These are phyloP conservation scores for Bucorvus abyssinicus DNA, from an alignment of 2,797 vertebrate species.

Conservation along the genomic window DNA sequence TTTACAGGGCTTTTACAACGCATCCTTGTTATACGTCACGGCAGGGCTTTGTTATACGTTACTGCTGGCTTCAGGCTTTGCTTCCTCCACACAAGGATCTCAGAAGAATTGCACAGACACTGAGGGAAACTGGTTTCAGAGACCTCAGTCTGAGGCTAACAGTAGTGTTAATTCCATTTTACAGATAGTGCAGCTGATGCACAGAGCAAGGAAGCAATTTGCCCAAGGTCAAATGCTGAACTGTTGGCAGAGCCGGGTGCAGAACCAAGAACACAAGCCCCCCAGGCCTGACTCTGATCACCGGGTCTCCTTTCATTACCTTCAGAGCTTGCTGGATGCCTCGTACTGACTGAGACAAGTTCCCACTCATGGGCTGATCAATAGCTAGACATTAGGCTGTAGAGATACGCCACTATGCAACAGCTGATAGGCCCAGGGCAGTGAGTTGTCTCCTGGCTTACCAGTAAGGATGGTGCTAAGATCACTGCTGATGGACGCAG, in stretches of 20 bases:
- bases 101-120: slow-evolving; percentile 21
- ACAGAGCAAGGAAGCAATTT: neutral
- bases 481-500: neutral
- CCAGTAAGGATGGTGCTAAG: neutral
- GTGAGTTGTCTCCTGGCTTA: neutral
- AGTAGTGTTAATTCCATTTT: neutral
- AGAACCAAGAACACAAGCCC: neutral
- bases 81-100: slow-evolving; percentile 54
- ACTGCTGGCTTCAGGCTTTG: neutral
- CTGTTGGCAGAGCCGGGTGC: neutral
- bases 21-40: fast-evolving
- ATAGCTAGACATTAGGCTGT: neutral
- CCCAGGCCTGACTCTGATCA: neutral
- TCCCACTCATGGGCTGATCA: neutral
- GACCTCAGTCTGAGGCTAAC: neutral
- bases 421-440: neutral
- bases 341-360: neutral
- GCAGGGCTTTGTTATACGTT: neutral
- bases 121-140: neutral
- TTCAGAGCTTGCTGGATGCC: neutral
- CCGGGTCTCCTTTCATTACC: neutral
- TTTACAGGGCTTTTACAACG: neutral
- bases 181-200: neutral
- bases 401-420: neutral
- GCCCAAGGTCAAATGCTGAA: neutral